A percentile compares a stretch with the other conserved stretches of the same genome.
phyloP scores from a whole-genome alignment of 1,140 invertebrate species.

The Drosophila athabasca region DNA sequence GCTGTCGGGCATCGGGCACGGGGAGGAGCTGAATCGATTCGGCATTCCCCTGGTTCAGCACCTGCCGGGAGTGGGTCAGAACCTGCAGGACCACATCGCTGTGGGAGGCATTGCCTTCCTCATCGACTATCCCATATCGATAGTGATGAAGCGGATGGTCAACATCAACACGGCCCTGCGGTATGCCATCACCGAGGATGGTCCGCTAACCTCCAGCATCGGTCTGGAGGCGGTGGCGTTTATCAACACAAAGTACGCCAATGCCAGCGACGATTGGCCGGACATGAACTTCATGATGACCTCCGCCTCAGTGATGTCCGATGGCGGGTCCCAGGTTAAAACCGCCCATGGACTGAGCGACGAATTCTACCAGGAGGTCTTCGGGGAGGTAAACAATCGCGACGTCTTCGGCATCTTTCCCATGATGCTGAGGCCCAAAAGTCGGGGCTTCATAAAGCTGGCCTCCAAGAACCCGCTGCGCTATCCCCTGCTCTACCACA shows the following conservation, averaged over 20 bases:
- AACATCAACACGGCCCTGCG: slow-evolving; percentile 90
- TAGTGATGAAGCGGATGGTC: slow-evolving; percentile 90
- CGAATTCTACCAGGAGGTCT: slow-evolving; percentile 91
- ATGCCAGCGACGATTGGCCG: slow-evolving; percentile 92
- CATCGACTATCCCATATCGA: slow-evolving; percentile 91
- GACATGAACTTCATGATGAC: slow-evolving; percentile 95
- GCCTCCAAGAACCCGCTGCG: slow-evolving; percentile 91
- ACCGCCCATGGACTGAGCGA: slow-evolving; percentile 91
- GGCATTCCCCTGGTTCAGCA: slow-evolving; percentile 88
- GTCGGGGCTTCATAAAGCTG: slow-evolving; percentile 91
- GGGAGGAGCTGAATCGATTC: slow-evolving; percentile 87
- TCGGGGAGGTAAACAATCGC: slow-evolving; percentile 87
- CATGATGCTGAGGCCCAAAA: slow-evolving; percentile 94
- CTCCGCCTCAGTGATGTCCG: slow-evolving; percentile 90
- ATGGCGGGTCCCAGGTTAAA: slow-evolving; percentile 87
- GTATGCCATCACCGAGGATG: slow-evolving; percentile 91
- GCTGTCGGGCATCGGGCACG: slow-evolving; percentile 93
- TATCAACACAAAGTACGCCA: slow-evolving; percentile 93
- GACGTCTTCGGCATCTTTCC: slow-evolving; percentile 92
- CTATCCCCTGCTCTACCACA: slow-evolving; percentile 91
- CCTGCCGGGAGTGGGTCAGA: slow-evolving; percentile 90
- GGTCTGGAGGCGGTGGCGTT: slow-evolving; percentile 93
- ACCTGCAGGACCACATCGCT: slow-evolving; percentile 93
- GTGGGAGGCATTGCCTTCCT: slow-evolving; percentile 91
- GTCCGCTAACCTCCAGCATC: slow-evolving; percentile 92